Conservation (phyloP, 2,888 invertebrate species). For the Nomada ruficornis region DNA sequence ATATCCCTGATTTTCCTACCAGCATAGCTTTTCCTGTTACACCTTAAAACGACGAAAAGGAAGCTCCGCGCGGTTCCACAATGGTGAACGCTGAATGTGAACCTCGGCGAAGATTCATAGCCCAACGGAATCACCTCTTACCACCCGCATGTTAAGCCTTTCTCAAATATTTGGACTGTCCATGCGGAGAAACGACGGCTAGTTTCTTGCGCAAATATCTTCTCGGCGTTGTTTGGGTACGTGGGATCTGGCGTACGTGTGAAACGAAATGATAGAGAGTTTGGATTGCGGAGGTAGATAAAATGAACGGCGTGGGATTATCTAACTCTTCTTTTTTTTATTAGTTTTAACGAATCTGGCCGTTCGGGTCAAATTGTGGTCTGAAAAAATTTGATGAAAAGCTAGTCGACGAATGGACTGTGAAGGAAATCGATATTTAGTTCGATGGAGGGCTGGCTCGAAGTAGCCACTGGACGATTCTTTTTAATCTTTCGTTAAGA, state of each 20-base stretch:
- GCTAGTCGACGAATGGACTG: not conserved
- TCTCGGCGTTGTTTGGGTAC: not conserved
- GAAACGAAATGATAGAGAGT: slow-evolving; percentile 25
- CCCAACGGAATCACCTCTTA: slow-evolving; percentile 30
- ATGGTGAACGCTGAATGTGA: slow-evolving; percentile 9
- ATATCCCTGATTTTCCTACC: slow-evolving; percentile 34
- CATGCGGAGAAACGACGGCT: slow-evolving; percentile 54
- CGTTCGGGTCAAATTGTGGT: not conserved
- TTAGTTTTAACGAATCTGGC: not conserved
- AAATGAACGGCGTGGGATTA: slow-evolving; percentile 19
- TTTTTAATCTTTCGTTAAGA: too few species aligned
- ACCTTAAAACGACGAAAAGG: too few species aligned
- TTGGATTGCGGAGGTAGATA: too few species aligned
- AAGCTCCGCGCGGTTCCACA: too few species aligned
- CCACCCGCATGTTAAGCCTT: slow-evolving; percentile 55
- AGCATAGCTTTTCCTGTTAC: not conserved
- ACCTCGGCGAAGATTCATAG: slow-evolving; percentile 47
- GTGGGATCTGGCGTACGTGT: not conserved
- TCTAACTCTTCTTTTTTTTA: slow-evolving; percentile 31
- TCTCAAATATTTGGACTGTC: slow-evolving; percentile 60
- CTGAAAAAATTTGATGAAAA: slow-evolving; percentile 15
- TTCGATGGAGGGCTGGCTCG: not conserved
- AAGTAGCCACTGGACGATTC: not conserved
- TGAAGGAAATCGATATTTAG: slow-evolving; percentile 20
- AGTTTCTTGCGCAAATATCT: slow-evolving; percentile 61